Conservation (phyloP, 2,113 vertebrate genomes). For the Stegostoma tigrinum region DNA sequence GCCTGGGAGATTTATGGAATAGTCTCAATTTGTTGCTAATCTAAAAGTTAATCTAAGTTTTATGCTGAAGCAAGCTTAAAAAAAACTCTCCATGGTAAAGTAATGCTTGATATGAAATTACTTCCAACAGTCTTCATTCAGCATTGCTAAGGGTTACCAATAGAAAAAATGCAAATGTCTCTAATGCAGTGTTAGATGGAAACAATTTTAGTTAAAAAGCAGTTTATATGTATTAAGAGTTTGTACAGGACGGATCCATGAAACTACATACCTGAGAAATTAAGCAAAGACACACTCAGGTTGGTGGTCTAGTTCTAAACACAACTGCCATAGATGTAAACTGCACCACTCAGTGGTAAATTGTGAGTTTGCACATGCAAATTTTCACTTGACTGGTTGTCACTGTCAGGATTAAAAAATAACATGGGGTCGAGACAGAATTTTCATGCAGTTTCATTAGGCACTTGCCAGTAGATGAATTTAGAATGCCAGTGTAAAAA, state of each 20-base stretch:
- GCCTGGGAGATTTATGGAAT: neutral
- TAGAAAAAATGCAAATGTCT: neutral
- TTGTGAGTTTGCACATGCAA: neutral
- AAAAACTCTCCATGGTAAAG: neutral
- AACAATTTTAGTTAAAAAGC: neutral
- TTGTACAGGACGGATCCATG: neutral
- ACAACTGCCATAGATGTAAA: neutral
- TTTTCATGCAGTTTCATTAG: neutral
- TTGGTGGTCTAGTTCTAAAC: neutral
- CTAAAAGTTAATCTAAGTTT: neutral
- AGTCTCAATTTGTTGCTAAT: neutral
- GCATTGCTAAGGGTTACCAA: neutral
- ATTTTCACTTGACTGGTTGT: neutral
- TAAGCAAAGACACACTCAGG: neutral
- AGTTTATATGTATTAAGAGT: neutral
- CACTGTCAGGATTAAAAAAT: neutral
- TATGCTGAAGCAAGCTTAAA: neutral
- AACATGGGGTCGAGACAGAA: neutral
- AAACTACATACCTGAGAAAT: neutral
- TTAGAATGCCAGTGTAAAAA: neutral
- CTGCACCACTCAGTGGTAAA: conserved; percentile 24
- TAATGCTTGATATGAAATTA: neutral
- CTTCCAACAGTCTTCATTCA: neutral
- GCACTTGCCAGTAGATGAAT: neutral
- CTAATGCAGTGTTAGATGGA: neutral